A percentile compares a stretch with the other conserved stretches of the same genome.
phyloP scores from a whole-genome alignment of 2,888 invertebrate genomes.

The Drosophila mimica region DNA sequence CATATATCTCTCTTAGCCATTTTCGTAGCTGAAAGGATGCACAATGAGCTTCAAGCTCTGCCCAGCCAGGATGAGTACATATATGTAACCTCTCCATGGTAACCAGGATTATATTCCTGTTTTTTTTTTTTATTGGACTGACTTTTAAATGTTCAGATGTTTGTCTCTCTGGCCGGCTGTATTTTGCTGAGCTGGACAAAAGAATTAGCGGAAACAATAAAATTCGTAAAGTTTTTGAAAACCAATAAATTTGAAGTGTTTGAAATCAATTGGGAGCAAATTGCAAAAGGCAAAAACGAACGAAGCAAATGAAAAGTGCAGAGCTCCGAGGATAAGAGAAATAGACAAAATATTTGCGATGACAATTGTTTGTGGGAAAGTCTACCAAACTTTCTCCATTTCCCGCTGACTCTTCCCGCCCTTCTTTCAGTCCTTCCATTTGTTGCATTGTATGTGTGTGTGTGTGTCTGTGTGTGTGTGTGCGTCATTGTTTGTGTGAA shows the following conservation, averaged over 20 bases:
- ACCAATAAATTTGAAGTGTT: constrained; percentile 79
- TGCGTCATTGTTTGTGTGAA: constrained; percentile 57
- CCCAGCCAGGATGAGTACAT: background rate
- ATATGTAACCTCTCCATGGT: background rate
- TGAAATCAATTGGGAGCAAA: constrained; percentile 78
- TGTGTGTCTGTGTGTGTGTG: constrained; percentile 28
- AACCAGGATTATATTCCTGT: constrained; percentile 1
- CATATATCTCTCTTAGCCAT: constrained; percentile 51
- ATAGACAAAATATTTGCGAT: constrained; percentile 27
- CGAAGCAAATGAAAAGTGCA: constrained; percentile 33
- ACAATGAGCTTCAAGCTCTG: constrained; percentile 8
- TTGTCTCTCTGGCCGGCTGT: constrained; percentile 31
- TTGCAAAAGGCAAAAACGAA: constrained; percentile 69
- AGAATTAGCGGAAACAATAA: constrained; percentile 81
- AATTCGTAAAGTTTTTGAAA: constrained; percentile 74
- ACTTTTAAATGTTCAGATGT: constrained; percentile 48
- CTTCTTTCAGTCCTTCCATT: background rate
- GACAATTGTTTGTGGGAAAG: constrained; percentile 40
- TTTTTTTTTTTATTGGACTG: constrained; percentile 8
- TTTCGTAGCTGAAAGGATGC: constrained; percentile 48
- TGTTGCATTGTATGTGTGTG: constrained; percentile 14
- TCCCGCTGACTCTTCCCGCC: constrained; percentile 4
- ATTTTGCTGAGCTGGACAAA: constrained; percentile 69
- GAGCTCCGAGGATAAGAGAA: constrained; percentile 22
- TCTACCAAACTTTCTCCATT: constrained; percentile 31